Evolutionary conservation across 2,797 vertebrate species (phyloP).

Genomic region (Lophotriccus pileatus): DNA sequence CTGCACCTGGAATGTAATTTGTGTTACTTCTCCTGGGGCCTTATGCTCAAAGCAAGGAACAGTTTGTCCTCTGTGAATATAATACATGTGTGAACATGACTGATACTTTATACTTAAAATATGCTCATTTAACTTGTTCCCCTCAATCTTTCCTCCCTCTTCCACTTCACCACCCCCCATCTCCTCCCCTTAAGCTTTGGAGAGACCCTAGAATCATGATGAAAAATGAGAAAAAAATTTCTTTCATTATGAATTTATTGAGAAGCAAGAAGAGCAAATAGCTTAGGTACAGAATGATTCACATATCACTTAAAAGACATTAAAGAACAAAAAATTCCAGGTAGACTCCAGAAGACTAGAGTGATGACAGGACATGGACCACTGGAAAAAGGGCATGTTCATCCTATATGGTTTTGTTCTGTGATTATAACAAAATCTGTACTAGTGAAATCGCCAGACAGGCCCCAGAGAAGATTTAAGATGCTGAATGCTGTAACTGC

Average conservation of each 20-base stretch:
- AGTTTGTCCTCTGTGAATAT: neutral
- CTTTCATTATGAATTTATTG: slow-evolving; percentile 36
- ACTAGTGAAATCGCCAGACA: neutral
- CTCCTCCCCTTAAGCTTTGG: neutral
- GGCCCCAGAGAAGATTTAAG: neutral
- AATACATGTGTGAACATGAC: neutral
- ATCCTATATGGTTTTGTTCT: neutral
- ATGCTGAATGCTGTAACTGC: neutral
- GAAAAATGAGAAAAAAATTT: neutral
- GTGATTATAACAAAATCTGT: neutral
- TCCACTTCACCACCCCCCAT: neutral
- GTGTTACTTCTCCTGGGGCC: neutral
- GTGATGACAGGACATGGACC: neutral
- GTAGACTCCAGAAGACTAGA: neutral
- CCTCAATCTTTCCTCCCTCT: rapidly evolving
- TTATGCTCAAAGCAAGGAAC: neutral
- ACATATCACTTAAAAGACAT: neutral
- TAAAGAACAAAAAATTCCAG: neutral
- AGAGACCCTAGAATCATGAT: neutral
- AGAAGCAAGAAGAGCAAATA: neutral
- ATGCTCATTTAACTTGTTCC: neutral
- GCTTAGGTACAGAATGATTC: neutral
- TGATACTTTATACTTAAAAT: neutral
- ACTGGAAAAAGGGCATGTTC: neutral
- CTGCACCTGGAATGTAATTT: neutral